Base-by-base conservation (phyloP, 2,797 vertebrate genomes). In the Hydrolagus colliei region DNA sequence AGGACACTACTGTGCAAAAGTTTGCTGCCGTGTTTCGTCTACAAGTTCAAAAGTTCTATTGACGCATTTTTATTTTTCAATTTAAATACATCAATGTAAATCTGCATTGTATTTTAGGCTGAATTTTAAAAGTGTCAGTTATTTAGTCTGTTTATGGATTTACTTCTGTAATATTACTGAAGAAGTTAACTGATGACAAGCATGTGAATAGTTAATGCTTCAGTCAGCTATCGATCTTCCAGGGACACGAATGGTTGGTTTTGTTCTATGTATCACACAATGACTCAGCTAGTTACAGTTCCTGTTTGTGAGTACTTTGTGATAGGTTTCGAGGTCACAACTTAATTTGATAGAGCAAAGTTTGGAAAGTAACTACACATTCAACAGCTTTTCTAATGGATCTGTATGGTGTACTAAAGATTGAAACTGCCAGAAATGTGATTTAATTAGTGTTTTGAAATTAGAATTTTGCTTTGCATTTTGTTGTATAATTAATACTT, bases 261-360 rank as follows among this genome's bases (percentile, higher is more conserved):
- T 63, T 80, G 78, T 41, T 68, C 63, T 79, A 14, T 79, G 20
- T 27, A 9, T 13, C 1, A 9, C 68, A 7, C 22, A 84, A 52
- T 71, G 79, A 84, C 63, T 84, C 79, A 84, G 79, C 79, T 68
- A 18, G 9, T 84, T 84, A 18, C 27, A 84, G 11, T 68, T 41
- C 32, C 71, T 84, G 9, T 65, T 71, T 35, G 22, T 84, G 79
- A 84, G 8, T 12, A 18, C 32, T 71, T 84, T 71, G 63, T 12
- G 79, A 84, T 71, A 68, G 35, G 27, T 82, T 82, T 82, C 11
- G 41, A 41, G 32, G 18, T 82, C 79, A 82, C 14, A 65, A 68
- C 16, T 68, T 68, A 11, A 67, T 63, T 41, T 82, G 67, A 27
- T 32, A 35, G 32, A n/a, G 63, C 22, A 18, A 82, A 71, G 68